A percentile compares a stretch with the other conserved stretches of the same genome.
These are phyloP conservation scores for Musca vetustissima DNA, from an alignment of 1,140 invertebrate species.

Conservation along the genomic window DNA sequence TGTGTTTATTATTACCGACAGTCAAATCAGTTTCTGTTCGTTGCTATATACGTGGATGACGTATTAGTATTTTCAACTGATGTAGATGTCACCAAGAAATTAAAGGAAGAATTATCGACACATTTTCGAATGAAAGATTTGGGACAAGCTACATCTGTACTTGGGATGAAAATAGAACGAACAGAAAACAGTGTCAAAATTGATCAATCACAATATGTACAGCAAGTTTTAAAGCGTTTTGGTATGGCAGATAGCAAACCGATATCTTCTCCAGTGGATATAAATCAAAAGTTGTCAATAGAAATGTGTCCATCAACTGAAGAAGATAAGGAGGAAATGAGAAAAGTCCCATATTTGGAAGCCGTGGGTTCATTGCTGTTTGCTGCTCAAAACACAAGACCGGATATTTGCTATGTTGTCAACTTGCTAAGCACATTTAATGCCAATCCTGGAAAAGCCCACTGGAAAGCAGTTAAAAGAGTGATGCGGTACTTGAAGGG, in stretches of 20 bases:
- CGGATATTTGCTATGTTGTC: slow-evolving; percentile 53
- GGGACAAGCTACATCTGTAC: slow-evolving; percentile 10
- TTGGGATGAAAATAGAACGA: slow-evolving; percentile 9
- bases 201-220: slow-evolving; percentile 36
- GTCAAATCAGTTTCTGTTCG: slow-evolving; percentile 28
- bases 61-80: slow-evolving; percentile 47
- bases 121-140: slow-evolving; percentile 42
- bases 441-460: slow-evolving; percentile 31
- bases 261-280: slow-evolving; percentile 33
- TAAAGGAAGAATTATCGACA: slow-evolving; percentile 14
- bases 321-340: slow-evolving; percentile 11
- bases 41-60: slow-evolving; percentile 46
- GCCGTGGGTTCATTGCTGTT: slow-evolving; percentile 51
- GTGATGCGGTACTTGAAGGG: slow-evolving; percentile 51
- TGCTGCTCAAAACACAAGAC: slow-evolving; percentile 44
- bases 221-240: slow-evolving; percentile 34
- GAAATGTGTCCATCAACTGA: slow-evolving; percentile 30
- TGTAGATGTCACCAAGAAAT: neutral
- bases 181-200: slow-evolving; percentile 31
- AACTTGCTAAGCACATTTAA: slow-evolving; percentile 38
- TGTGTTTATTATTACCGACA: neutral
- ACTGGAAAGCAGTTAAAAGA: slow-evolving; percentile 48
- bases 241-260: slow-evolving; percentile 43
- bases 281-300: slow-evolving; percentile 38
- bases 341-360: slow-evolving; percentile 36